Percentiles rank a stretch among this genome's conserved stretches.
Conservation (phyloP, 2,113 vertebrate species). For the Epinephelus fuscoguttatus region DNA sequence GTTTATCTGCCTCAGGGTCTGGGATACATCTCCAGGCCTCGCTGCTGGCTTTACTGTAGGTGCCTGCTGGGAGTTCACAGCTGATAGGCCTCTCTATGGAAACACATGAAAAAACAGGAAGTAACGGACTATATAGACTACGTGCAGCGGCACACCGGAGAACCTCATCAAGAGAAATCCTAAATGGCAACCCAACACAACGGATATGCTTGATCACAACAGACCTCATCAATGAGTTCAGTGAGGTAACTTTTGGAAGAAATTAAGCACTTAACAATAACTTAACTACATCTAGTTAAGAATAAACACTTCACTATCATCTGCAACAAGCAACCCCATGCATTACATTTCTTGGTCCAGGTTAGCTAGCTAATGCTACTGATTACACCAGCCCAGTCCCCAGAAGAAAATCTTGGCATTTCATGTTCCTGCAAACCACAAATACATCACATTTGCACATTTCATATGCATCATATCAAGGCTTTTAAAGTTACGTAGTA, state of each 20-base stretch:
- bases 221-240: neutral
- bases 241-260: neutral
- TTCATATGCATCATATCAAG: no score
- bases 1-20: constrained; percentile 71
- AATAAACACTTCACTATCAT: neutral
- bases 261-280: neutral
- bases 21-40: constrained; percentile 60
- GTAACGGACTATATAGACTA: constrained; percentile 7
- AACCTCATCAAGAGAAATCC: neutral
- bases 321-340: neutral
- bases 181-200: neutral
- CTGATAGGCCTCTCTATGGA: constrained; percentile 52
- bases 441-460: no score
- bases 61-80: constrained; percentile 57
- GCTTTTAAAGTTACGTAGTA: no score
- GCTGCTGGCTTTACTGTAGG: constrained; percentile 44
- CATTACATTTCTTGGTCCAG: neutral
- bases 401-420: no score
- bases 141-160: neutral
- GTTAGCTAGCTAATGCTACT: neutral
- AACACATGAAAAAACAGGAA: constrained; percentile 43
- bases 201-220: neutral
- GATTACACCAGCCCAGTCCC: neutral
- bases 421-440: no score
- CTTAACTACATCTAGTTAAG: neutral